Conservation (phyloP, 2,113 vertebrate species). For the Cavia porcellus region DNA sequence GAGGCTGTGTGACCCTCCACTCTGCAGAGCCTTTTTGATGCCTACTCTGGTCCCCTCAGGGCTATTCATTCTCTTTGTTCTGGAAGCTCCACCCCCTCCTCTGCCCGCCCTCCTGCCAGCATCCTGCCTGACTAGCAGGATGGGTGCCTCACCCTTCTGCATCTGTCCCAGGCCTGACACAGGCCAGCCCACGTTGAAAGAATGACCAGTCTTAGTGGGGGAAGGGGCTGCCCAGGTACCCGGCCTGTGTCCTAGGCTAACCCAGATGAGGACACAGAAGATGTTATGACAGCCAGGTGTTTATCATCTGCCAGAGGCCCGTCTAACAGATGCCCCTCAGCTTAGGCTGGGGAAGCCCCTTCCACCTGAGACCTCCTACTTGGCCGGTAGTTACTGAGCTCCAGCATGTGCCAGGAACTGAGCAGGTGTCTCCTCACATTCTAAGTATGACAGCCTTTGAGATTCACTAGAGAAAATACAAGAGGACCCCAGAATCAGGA, state of each 20-base stretch:
- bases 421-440: not conserved
- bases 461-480: not conserved
- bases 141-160: slow-evolving; percentile 76
- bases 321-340: not conserved
- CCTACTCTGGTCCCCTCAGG: slow-evolving; percentile 62
- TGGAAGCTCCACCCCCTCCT: slow-evolving; percentile 67
- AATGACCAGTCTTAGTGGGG: not conserved
- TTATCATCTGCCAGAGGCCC: not conserved
- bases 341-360: not conserved
- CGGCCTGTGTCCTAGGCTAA: slow-evolving; percentile 48
- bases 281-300: not conserved
- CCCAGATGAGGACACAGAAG: slow-evolving; percentile 14
- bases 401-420: not conserved
- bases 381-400: not conserved
- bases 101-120: slow-evolving; percentile 61
- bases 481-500: not conserved
- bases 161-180: not conserved
- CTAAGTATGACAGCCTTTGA: not conserved
- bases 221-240: not conserved
- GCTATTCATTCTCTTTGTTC: slow-evolving; percentile 79
- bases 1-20: not conserved
- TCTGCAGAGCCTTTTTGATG: slow-evolving; percentile 80
- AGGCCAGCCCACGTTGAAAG: slow-evolving; percentile 41
- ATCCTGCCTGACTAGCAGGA: slow-evolving; percentile 74
- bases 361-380: not conserved